These are phyloP conservation scores for Lypha dubia DNA, from an alignment of 2,888 invertebrate genomes.

Conservation along the genomic window DNA sequence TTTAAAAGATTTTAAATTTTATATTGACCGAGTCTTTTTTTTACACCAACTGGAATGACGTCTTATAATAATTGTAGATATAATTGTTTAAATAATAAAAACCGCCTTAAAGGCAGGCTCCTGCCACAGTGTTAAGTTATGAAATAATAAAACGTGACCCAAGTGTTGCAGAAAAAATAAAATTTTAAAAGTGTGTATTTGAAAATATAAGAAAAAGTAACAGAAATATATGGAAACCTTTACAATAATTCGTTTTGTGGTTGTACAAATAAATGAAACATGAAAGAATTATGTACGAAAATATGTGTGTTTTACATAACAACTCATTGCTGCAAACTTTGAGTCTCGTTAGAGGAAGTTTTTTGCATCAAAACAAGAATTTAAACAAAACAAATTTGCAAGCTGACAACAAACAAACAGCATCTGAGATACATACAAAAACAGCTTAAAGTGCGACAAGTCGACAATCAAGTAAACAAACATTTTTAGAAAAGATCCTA, in stretches of 20 bases:
- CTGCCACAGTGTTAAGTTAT: slow-evolving; percentile 63
- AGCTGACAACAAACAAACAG: slow-evolving; percentile 54
- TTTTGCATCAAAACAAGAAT: slow-evolving; percentile 29
- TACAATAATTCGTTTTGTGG: slow-evolving; percentile 34
- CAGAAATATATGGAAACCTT: slow-evolving; percentile 26
- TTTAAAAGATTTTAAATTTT: too few relatives aligned
- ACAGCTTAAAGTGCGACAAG: slow-evolving; percentile 38
- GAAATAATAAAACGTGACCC: slow-evolving; percentile 69
- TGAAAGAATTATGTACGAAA: too few relatives aligned
- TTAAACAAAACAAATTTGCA: slow-evolving; percentile 36
- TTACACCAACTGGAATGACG: too few relatives aligned
- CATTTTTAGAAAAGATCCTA: slow-evolving; percentile 7
- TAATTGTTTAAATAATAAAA: too few relatives aligned
- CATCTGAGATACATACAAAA: slow-evolving; percentile 26
- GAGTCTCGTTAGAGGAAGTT: slow-evolving; percentile 29
- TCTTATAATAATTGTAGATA: too few relatives aligned
- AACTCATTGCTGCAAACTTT: slow-evolving; percentile 26
- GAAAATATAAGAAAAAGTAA: slow-evolving; percentile 5
- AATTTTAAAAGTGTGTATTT: neutral
- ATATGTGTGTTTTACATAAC: neutral
- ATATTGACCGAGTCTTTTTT: too few relatives aligned
- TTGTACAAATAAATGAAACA: slow-evolving; percentile 18
- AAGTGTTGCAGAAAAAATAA: slow-evolving; percentile 55
- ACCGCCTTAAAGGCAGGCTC: slow-evolving; percentile 26
- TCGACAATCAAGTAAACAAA: neutral